These are phyloP conservation scores for Acrocyrtus sp. DNA, from an alignment of 2,888 invertebrate genomes.

Conservation along the genomic window DNA sequence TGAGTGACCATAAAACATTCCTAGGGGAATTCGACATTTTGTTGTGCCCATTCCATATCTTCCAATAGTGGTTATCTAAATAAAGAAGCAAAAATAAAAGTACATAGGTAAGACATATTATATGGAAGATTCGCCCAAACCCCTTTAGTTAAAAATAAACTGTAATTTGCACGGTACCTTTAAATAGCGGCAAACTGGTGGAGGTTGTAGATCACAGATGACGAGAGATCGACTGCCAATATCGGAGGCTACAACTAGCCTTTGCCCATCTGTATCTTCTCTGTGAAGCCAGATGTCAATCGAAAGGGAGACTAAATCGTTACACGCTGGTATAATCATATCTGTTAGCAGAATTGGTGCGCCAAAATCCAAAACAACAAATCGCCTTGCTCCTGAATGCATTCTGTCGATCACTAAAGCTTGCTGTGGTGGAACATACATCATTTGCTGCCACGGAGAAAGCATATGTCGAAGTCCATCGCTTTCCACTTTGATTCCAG, in stretches of 20 bases:
- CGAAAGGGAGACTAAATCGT: constrained; percentile 74
- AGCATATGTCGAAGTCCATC: constrained; percentile 56
- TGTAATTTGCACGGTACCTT: too few species aligned
- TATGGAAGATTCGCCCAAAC: background rate
- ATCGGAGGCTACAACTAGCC: constrained; percentile 86
- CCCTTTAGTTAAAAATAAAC: background rate
- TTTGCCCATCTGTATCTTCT: constrained; percentile 82
- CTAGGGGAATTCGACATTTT: constrained; percentile 88
- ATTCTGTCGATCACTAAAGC: constrained; percentile 87
- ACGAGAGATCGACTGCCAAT: constrained; percentile 88
- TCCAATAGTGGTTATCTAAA: constrained; percentile 88
- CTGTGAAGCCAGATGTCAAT: constrained; percentile 91
- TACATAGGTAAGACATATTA: background rate
- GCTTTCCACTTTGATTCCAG: constrained; percentile 38
- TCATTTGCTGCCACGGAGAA: constrained; percentile 81
- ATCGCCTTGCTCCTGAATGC: constrained; percentile 93
- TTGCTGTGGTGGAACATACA: constrained; percentile 82
- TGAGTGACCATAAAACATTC: constrained; percentile 93
- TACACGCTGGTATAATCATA: constrained; percentile 82
- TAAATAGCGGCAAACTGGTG: constrained; percentile 87
- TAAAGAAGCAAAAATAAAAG: constrained; percentile 42
- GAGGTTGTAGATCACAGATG: constrained; percentile 88
- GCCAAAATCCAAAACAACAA: constrained; percentile 92
- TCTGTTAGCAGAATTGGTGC: constrained; percentile 87
- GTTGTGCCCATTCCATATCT: constrained; percentile 92